Evolutionary conservation across 2,113 vertebrate species (phyloP).

Genomic region (Gnathonemus echidnorhynchus): DNA sequence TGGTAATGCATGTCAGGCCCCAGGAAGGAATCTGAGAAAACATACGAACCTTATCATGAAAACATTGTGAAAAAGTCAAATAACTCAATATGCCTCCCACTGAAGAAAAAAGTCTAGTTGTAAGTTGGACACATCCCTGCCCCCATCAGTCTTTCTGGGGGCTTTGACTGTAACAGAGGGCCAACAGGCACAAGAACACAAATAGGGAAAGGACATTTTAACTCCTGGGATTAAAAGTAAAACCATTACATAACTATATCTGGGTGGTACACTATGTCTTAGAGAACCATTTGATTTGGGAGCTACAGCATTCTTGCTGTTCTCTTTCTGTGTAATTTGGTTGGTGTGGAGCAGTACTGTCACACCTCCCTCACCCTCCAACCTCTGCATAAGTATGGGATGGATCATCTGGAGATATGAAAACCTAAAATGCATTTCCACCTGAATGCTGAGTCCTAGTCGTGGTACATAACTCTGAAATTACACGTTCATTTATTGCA

Average conservation of each 20-base stretch:
- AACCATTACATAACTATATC: background rate
- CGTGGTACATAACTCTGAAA: background rate
- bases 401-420: background rate
- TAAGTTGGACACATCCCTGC: background rate
- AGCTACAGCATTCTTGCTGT: background rate
- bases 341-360: background rate
- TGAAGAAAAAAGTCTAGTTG: slow-evolving; percentile 28
- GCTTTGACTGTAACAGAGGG: background rate
- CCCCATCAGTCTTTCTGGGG: background rate
- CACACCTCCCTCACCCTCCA: background rate
- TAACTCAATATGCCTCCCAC: slow-evolving; percentile 41
- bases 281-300: background rate
- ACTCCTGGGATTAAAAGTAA: background rate
- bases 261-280: background rate
- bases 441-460: background rate
- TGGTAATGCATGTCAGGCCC: background rate
- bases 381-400: background rate
- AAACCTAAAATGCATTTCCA: background rate
- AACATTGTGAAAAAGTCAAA: background rate
- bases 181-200: slow-evolving; percentile 49
- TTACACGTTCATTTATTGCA: background rate
- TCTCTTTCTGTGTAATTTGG: background rate
- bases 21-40: background rate
- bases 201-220: background rate
- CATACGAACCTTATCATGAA: background rate